Conservation (phyloP, 92 coral and sea anemone genomes). For the Zoanthus sociatus region DNA sequence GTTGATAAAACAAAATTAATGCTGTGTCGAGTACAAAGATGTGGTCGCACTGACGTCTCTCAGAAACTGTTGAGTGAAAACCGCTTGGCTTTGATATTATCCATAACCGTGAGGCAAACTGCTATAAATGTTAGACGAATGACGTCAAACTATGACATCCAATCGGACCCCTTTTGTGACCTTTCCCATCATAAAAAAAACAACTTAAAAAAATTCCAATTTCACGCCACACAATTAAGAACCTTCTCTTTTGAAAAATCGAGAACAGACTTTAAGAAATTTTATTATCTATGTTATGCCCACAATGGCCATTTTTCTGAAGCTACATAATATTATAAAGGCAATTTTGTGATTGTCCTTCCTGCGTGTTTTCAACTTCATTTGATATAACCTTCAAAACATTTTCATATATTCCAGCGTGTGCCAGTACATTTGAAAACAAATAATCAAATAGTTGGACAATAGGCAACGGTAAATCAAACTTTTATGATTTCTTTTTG, state of each 20-base stretch:
- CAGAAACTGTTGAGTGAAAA: slow-evolving; percentile 20
- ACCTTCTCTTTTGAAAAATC: neutral
- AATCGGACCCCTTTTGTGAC: slow-evolving; percentile 1
- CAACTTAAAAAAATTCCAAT: slow-evolving; percentile 20
- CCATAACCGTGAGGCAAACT: neutral
- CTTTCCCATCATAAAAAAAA: slow-evolving; percentile 18
- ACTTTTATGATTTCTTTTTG: too few relatives aligned
- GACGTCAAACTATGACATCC: slow-evolving; percentile 38
- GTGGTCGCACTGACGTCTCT: neutral
- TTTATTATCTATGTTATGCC: neutral
- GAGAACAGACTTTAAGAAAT: neutral
- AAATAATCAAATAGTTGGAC: neutral
- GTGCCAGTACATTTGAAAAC: neutral
- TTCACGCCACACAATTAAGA: neutral
- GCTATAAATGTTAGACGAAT: slow-evolving; percentile 28
- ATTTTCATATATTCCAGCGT: neutral
- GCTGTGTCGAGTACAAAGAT: neutral
- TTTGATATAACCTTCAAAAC: neutral
- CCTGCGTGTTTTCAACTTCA: neutral
- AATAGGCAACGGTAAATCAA: neutral
- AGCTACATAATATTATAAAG: neutral
- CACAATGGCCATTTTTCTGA: neutral
- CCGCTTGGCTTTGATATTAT: neutral
- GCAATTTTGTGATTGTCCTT: neutral
- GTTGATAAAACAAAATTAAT: neutral